phyloP scores from a whole-genome alignment of 2,113 vertebrate species.

The Heptranchias perlo region DNA sequence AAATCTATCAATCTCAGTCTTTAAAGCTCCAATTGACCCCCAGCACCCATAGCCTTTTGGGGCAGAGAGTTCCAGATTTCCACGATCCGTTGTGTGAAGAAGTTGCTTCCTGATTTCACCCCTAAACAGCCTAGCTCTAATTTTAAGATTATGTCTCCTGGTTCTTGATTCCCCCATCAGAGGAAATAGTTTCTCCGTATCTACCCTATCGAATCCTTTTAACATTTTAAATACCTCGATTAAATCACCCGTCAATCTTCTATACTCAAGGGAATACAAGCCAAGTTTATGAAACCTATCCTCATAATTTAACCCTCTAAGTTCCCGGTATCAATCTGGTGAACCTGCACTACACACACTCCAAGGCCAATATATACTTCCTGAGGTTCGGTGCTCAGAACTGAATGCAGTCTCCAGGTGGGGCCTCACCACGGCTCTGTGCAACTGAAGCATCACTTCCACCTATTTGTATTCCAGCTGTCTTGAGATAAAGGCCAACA shows the following conservation, averaged over 20 bases:
- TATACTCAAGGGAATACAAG: not conserved
- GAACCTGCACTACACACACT: not conserved
- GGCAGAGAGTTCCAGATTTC: not conserved
- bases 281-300: not conserved
- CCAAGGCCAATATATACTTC: not conserved
- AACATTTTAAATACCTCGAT: not conserved
- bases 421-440: not conserved
- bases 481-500: not conserved
- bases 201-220: not conserved
- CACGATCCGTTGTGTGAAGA: not conserved
- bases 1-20: not conserved
- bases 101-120: not conserved
- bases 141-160: not conserved
- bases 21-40: not conserved
- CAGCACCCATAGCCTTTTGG: not conserved
- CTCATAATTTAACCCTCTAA: not conserved
- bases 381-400: not conserved
- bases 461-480: not conserved
- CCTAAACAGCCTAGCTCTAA: not conserved
- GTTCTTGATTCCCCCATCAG: not conserved
- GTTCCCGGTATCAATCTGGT: not conserved
- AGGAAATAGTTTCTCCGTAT: not conserved
- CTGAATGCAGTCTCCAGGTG: not conserved
- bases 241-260: not conserved
- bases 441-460: not conserved